These are phyloP conservation scores for Saiga tatarica DNA, from an alignment of 2,113 vertebrate genomes.

Conservation along the genomic window DNA sequence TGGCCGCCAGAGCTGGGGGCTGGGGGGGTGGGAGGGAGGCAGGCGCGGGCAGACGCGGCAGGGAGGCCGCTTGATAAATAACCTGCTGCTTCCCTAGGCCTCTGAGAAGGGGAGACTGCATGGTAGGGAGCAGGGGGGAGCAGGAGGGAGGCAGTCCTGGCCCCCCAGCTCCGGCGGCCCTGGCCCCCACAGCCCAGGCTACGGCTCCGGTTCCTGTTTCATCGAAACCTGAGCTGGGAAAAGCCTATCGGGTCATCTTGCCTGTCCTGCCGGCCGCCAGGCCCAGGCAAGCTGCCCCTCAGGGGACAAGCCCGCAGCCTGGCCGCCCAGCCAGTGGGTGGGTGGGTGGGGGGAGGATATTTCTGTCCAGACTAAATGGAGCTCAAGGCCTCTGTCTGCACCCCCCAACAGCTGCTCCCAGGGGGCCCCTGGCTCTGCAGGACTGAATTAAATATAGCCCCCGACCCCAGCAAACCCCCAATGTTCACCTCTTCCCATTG, in stretches of 20 bases:
- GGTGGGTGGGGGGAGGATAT: constrained; percentile 64
- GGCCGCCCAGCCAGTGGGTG: constrained; percentile 64
- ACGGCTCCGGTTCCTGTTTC: constrained; percentile 74
- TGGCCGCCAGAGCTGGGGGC: constrained; percentile 45
- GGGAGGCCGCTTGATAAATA: constrained; percentile 77
- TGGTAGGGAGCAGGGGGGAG: not conserved
- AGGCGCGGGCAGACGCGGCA: constrained; percentile 34
- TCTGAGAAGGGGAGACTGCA: constrained; percentile 45
- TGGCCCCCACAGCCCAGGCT: constrained; percentile 65
- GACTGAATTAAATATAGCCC: constrained; percentile 72
- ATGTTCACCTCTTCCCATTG: constrained; percentile 41
- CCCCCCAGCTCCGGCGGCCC: constrained; percentile 54
- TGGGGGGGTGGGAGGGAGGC: not conserved
- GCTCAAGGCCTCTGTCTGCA: constrained; percentile 58
- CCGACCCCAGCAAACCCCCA: constrained; percentile 44
- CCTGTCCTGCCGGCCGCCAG: constrained; percentile 70
- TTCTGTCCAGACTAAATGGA: constrained; percentile 78
- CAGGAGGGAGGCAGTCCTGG: not conserved
- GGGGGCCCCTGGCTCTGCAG: constrained; percentile 43
- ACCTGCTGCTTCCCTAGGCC: constrained; percentile 73
- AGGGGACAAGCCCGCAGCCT: constrained; percentile 71
- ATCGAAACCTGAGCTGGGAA: constrained; percentile 78
- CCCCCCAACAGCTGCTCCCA: constrained; percentile 70
- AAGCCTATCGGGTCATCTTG: constrained; percentile 80
- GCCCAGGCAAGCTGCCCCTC: constrained; percentile 75